phyloP scores from a whole-genome alignment of 2,888 invertebrate genomes.

The Galeopsomyia nigrocyanea region DNA sequence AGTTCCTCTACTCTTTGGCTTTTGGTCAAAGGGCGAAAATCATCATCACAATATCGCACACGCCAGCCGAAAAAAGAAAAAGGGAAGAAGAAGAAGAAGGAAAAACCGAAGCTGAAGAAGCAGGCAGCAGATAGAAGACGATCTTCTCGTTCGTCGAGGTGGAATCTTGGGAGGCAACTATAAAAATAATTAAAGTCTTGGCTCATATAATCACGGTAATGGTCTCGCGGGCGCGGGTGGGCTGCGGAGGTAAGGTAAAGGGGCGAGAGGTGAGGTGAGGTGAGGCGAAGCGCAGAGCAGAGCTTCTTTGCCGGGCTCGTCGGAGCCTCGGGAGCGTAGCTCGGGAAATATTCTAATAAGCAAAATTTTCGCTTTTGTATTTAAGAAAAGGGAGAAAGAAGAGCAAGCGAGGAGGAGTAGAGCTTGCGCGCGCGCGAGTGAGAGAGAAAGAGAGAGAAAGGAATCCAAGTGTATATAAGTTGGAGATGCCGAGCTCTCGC shows the following conservation, averaged over 20 bases:
- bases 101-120: background rate
- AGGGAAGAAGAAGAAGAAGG: too few relatives aligned
- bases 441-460: constrained; percentile 38
- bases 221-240: constrained; percentile 49
- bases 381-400: constrained; percentile 64
- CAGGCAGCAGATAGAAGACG: background rate
- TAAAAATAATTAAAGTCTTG: constrained; percentile 62
- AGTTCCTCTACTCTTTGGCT: too few relatives aligned
- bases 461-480: constrained; percentile 32
- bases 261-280: constrained; percentile 30
- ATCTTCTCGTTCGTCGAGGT: constrained; percentile 21
- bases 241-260: too few relatives aligned
- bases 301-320: constrained; percentile 41
- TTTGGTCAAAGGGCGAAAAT: too few relatives aligned
- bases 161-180: constrained; percentile 45
- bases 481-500: constrained; percentile 3
- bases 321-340: constrained; percentile 54
- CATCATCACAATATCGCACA: too few relatives aligned
- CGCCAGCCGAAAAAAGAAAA: too few relatives aligned
- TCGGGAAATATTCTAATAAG: constrained; percentile 66
- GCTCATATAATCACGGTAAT: constrained; percentile 63
- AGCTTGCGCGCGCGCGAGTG: constrained; percentile 35
- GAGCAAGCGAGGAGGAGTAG: constrained; percentile 49
- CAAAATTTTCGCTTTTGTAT: constrained; percentile 67
- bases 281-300: constrained; percentile 15